Evolutionary conservation across 2,113 vertebrate species (phyloP).

Genomic region (Phasianus colchicus): DNA sequence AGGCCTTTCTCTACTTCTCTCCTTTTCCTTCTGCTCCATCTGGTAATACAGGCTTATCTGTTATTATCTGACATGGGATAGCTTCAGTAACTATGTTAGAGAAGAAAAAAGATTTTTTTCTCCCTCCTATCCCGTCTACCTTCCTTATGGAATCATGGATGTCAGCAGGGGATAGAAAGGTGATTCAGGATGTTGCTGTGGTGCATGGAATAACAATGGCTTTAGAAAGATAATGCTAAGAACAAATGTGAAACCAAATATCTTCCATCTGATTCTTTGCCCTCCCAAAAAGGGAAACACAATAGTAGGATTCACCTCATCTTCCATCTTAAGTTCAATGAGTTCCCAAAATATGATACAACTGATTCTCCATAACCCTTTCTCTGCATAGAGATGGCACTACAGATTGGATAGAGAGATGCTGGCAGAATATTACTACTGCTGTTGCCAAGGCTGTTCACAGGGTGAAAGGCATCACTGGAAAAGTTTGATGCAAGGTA

Average conservation of each 20-base stretch:
- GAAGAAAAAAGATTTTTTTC: not conserved
- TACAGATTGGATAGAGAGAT: not conserved
- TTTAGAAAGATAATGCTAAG: slow-evolving; percentile 63
- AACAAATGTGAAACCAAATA: slow-evolving; percentile 73
- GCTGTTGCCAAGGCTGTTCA: not conserved
- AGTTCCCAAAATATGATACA: slow-evolving; percentile 35
- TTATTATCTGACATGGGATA: not conserved
- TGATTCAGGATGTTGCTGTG: slow-evolving; percentile 1
- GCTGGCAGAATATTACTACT: not conserved
- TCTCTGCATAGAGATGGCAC: not conserved
- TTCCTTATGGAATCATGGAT: slow-evolving; percentile 1
- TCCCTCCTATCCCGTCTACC: not conserved
- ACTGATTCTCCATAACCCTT: slow-evolving; percentile 41
- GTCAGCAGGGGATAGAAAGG: slow-evolving; percentile 28
- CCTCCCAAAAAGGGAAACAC: slow-evolving; percentile 45
- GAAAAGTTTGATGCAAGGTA: not conserved
- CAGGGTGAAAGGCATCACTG: not conserved
- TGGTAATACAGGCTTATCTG: not conserved
- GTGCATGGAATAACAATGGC: slow-evolving; percentile 56
- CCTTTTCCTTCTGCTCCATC: not conserved
- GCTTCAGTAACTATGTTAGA: not conserved
- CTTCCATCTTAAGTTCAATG: slow-evolving; percentile 23
- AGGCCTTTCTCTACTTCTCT: not conserved
- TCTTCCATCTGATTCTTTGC: slow-evolving; percentile 4
- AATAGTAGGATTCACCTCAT: slow-evolving; percentile 45